A percentile compares a stretch with the other conserved stretches of the same genome.
Evolutionary conservation across 2,888 invertebrate genomes (phyloP).

Genomic region (Ramazzottius varieornatus): DNA sequence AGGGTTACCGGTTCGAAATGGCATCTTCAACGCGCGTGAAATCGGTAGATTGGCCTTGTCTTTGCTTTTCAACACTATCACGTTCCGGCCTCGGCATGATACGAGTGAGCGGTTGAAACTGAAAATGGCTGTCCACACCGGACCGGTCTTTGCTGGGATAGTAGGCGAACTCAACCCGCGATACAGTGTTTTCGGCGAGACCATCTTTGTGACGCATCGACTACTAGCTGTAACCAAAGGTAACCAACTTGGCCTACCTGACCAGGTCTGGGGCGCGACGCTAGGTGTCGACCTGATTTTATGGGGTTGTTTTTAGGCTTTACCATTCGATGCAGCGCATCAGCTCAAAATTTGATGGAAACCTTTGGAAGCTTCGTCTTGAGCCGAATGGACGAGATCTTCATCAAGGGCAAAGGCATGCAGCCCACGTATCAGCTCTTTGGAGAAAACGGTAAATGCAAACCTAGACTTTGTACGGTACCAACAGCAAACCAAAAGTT

Average conservation of each 20-base stretch:
- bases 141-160: background rate
- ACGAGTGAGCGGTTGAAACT: background rate
- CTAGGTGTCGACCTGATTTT: no score
- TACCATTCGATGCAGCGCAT: background rate
- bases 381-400: background rate
- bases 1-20: conserved; percentile 1
- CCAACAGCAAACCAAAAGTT: no score
- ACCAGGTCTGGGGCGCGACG: no score
- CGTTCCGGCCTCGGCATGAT: background rate
- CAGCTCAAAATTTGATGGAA: background rate
- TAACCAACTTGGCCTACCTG: background rate
- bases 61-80: background rate
- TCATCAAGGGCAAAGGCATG: background rate
- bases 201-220: background rate
- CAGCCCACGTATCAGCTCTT: background rate
- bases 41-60: background rate
- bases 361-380: background rate
- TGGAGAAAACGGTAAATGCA: background rate
- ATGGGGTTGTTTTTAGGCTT: no score
- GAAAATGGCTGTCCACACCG: background rate
- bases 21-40: background rate
- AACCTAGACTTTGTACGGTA: background rate
- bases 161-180: background rate
- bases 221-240: background rate
- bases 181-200: background rate